Evolutionary conservation across 2,797 vertebrate genomes (phyloP).

Genomic region (Lophotriccus pileatus): DNA sequence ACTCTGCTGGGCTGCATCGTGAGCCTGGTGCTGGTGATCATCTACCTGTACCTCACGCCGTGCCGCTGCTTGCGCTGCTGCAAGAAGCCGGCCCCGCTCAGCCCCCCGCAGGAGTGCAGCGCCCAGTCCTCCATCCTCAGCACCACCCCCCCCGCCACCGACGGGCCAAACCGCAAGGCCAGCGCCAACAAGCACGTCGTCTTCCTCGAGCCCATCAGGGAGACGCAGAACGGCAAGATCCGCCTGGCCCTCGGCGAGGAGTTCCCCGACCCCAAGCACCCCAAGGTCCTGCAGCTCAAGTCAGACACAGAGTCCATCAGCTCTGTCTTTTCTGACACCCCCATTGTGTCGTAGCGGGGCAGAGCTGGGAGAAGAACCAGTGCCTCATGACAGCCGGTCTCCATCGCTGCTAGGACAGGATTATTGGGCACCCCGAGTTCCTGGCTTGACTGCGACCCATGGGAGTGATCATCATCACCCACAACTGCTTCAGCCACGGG

Average conservation of each 20-base stretch:
- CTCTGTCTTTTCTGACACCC: constrained; percentile 84
- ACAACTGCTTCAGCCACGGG: not conserved
- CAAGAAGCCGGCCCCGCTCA: constrained; percentile 32
- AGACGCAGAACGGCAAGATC: constrained; percentile 84
- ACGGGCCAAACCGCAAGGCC: constrained; percentile 85
- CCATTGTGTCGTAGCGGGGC: constrained; percentile 78
- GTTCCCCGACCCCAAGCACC: constrained; percentile 57
- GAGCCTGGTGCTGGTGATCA: constrained; percentile 87
- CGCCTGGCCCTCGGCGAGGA: constrained; percentile 72
- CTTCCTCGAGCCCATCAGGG: constrained; percentile 91
- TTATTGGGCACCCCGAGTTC: not conserved
- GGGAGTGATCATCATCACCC: not conserved
- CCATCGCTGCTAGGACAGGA: not conserved
- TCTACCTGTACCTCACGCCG: constrained; percentile 91
- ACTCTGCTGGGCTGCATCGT: constrained; percentile 91
- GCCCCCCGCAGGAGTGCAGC: constrained; percentile 82
- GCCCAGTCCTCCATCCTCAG: constrained; percentile 90
- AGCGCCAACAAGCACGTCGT: constrained; percentile 92
- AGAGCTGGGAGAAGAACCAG: not conserved
- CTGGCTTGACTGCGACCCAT: accelerated
- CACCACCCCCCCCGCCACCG: constrained; percentile 81
- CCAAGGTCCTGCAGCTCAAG: constrained; percentile 74
- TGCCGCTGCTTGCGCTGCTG: constrained; percentile 81
- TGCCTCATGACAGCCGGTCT: not conserved
- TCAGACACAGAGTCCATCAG: constrained; percentile 82